These are phyloP conservation scores for Heterotilapia buettikoferi DNA, from an alignment of 2,113 vertebrate species.

Conservation along the genomic window DNA sequence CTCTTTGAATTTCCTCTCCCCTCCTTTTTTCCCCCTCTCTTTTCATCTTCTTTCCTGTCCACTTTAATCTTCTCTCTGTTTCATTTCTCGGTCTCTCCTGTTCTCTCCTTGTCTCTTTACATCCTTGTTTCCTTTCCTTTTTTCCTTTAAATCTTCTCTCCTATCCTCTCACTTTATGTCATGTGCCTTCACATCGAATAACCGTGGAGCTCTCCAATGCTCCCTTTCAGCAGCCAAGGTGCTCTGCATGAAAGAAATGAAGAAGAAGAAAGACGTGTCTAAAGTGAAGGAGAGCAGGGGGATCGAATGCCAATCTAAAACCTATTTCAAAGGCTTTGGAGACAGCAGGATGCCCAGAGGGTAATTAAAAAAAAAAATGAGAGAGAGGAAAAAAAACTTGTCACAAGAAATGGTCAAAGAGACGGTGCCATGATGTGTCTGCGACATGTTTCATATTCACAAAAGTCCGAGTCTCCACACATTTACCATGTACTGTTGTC, in stretches of 20 bases:
- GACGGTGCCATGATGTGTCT: conserved; percentile 35
- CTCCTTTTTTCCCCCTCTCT: accelerated
- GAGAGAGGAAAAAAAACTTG: not conserved
- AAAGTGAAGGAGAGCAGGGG: conserved; percentile 31
- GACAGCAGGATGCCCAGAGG: conserved; percentile 31
- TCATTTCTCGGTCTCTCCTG: not conserved
- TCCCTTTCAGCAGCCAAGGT: conserved; percentile 42
- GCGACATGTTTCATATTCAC: conserved; percentile 43
- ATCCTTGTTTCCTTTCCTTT: not conserved
- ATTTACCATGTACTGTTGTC: not conserved
- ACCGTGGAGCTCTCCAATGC: conserved; percentile 20
- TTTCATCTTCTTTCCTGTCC: not conserved
- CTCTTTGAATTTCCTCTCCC: not conserved
- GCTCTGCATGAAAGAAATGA: conserved; percentile 26
- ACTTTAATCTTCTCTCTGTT: not conserved
- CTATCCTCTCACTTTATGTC: conserved; percentile 10
- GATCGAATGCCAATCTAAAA: conserved; percentile 54
- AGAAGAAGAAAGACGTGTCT: conserved; percentile 3
- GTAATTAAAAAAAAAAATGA: not conserved
- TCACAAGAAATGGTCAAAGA: conserved; percentile 24
- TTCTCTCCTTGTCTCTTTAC: not conserved
- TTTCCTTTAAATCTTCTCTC: not conserved
- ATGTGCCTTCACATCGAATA: conserved; percentile 38
- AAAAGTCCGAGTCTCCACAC: not conserved
- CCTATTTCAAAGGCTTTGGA: conserved; percentile 49